Evolutionary conservation across 2,113 vertebrate species (phyloP).

Genomic region (Lucifuga dentata): DNA sequence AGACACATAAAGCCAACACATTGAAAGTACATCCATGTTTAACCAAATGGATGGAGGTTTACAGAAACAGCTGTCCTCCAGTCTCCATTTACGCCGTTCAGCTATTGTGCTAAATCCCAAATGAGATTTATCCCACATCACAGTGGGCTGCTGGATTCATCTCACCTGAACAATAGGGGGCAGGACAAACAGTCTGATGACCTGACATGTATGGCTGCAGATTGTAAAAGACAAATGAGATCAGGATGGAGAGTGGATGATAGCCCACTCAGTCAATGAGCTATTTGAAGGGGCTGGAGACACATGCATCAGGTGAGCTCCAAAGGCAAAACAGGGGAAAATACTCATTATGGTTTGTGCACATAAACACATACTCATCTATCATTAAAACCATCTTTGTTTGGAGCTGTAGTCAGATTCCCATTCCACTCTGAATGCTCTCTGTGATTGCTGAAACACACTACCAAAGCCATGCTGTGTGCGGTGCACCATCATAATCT

Average conservation of each 20-base stretch:
- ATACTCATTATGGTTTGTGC: conserved; percentile 4
- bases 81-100: conserved; percentile 48
- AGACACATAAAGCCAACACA: conserved; percentile 12
- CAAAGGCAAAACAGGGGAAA: conserved; percentile 21
- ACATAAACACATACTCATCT: conserved; percentile 3
- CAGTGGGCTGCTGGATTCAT: conserved; percentile 53
- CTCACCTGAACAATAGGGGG: conserved; percentile 62
- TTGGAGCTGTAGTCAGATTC: not conserved
- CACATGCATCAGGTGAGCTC: conserved; percentile 8
- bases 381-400: not conserved
- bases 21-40: conserved; percentile 11
- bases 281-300: conserved; percentile 32
- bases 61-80: conserved; percentile 41
- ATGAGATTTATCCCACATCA: conserved; percentile 56
- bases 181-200: conserved; percentile 60
- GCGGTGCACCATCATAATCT: conserved; percentile 13
- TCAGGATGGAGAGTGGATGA: conserved; percentile 45
- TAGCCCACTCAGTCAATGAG: conserved; percentile 29
- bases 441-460: conserved; percentile 18
- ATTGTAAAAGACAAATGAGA: conserved; percentile 60
- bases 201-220: conserved; percentile 53
- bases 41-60: conserved; percentile 15
- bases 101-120: conserved; percentile 62
- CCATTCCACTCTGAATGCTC: not conserved
- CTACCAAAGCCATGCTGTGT: conserved; percentile 35